Conservation (phyloP, 2,888 invertebrate species). For the Drosophila phalerata region DNA sequence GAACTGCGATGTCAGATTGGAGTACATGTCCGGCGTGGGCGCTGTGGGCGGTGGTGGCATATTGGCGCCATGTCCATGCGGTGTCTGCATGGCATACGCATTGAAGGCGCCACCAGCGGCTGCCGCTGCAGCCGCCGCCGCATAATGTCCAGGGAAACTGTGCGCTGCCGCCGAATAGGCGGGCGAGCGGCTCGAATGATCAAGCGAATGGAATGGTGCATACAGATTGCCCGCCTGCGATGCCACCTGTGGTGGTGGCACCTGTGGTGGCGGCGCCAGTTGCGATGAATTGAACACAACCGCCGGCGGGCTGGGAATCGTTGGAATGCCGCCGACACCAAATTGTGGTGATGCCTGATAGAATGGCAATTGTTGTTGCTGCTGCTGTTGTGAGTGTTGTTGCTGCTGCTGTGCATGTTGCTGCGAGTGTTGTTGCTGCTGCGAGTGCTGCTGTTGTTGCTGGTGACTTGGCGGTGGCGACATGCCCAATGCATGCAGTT, state of each 20-base stretch:
- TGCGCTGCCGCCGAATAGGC: slow-evolving; percentile 91
- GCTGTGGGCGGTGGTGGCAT: slow-evolving; percentile 87
- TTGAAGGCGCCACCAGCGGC: slow-evolving; percentile 88
- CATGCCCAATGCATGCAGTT: slow-evolving; percentile 86
- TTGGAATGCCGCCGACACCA: slow-evolving; percentile 92
- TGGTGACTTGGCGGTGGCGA: slow-evolving; percentile 86
- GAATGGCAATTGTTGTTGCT: slow-evolving; percentile 82
- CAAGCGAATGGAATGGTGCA: slow-evolving; percentile 91
- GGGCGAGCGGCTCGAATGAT: slow-evolving; percentile 90
- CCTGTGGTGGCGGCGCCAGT: slow-evolving; percentile 87
- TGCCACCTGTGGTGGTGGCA: slow-evolving; percentile 83
- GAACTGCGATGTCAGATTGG: slow-evolving; percentile 88
- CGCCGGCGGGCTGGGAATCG: slow-evolving; percentile 94
- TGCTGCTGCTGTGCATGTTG: slow-evolving; percentile 84
- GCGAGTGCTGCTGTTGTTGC: slow-evolving; percentile 88
- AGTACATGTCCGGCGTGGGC: slow-evolving; percentile 90
- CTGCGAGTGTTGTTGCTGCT: slow-evolving; percentile 85
- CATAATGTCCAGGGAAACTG: slow-evolving; percentile 87
- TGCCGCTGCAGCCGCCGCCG: slow-evolving; percentile 77
- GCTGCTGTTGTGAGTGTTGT: slow-evolving; percentile 82
- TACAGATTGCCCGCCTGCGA: slow-evolving; percentile 92
- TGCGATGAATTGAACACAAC: slow-evolving; percentile 92
- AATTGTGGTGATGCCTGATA: slow-evolving; percentile 91
- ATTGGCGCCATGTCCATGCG: slow-evolving; percentile 74
- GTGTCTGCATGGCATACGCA: slow-evolving; percentile 88